Evolutionary conservation across 2,797 vertebrate species (phyloP), one percentile per base, ranked within the genome.

Genomic region (Chiloscyllium punctatum): DNA sequence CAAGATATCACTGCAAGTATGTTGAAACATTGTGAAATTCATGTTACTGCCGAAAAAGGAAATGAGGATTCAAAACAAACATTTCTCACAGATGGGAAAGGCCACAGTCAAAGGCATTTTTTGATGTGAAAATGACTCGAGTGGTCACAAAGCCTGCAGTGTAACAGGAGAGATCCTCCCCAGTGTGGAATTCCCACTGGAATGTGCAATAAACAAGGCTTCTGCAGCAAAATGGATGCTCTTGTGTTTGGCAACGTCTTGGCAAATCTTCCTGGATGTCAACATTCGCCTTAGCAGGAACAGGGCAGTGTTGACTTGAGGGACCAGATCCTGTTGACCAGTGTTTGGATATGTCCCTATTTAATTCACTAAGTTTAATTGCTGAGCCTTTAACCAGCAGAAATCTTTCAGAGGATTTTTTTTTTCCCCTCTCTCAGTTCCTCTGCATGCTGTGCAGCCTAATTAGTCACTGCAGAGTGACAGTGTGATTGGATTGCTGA

Each of bases 361-460:
- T 95, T 95, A 57, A 95, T 95, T 77, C 53, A 48, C 16, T 77
- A 30, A 51, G 66, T 92, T 69, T 92, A 25, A 25, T 77, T 95
- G 77, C 42, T 71, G 51, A n/a, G 51, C 42, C 51, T 95, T 95
- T 74, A 95, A 57, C 3, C 71, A 77, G 42, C 30, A 33, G 48
- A 94, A 95, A 33, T 30, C 53, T 33, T 13, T 53, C 21, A 33
- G 94, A 33, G 27, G 77, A n/a, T 95, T 4, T 92, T n/a, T 74
- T 77, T 4, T 92, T 53, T 53, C n/a, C n/a, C n/a, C 42, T 48
- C 42, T 48, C 42, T 48, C 71, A 57, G 48, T 42, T 95, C 42
- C 94, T 51, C 25, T 51, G 25, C 94, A 18, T 42, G n/a, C 71
- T 74, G 94, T 74, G 94, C 94, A n/a, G 48, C 42, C 94, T 95